Percentiles rank a stretch among this genome's conserved stretches.
Conservation (phyloP, 2,113 vertebrate species). For the Lophura nycthemera region DNA sequence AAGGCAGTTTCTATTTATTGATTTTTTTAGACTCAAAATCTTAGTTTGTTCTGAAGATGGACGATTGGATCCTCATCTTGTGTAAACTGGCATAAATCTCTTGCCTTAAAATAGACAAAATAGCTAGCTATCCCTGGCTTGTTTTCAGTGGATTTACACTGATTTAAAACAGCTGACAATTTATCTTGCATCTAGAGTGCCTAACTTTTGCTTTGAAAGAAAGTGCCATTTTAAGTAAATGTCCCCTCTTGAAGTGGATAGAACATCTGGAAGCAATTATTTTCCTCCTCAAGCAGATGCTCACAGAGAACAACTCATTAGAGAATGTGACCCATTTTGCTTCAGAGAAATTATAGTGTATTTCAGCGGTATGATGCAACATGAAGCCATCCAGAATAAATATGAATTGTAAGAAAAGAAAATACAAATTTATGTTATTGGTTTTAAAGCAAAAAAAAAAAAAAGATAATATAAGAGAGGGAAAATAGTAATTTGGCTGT, state of each 20-base stretch:
- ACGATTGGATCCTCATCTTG: not conserved
- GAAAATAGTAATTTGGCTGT: conserved; percentile 37
- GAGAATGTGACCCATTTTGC: conserved; percentile 75
- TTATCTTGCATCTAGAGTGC: conserved; percentile 24
- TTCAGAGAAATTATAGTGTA: conserved; percentile 74
- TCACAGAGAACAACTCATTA: conserved; percentile 63
- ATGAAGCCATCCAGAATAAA: conserved; percentile 73
- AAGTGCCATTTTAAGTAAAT: conserved; percentile 68
- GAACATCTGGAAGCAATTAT: conserved; percentile 82
- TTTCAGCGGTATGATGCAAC: conserved; percentile 67
- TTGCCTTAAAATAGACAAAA: conserved; percentile 39
- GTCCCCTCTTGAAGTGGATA: conserved; percentile 35
- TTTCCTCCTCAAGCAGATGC: conserved; percentile 72
- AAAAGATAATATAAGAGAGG: not conserved
- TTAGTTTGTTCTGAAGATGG: not conserved
- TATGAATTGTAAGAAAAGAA: conserved; percentile 67
- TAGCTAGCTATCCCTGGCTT: conserved; percentile 8
- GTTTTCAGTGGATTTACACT: conserved; percentile 45
- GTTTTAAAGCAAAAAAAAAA: conserved; percentile 51
- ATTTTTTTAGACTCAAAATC: too few relatives aligned
- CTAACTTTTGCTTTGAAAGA: conserved; percentile 69
- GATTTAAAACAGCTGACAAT: conserved; percentile 63
- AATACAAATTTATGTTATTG: conserved; percentile 64
- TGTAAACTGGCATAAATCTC: conserved; percentile 1
- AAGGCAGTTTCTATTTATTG: not conserved